Conservation (phyloP, 1,140 invertebrate genomes). For the Dolichoris vasculosae region DNA sequence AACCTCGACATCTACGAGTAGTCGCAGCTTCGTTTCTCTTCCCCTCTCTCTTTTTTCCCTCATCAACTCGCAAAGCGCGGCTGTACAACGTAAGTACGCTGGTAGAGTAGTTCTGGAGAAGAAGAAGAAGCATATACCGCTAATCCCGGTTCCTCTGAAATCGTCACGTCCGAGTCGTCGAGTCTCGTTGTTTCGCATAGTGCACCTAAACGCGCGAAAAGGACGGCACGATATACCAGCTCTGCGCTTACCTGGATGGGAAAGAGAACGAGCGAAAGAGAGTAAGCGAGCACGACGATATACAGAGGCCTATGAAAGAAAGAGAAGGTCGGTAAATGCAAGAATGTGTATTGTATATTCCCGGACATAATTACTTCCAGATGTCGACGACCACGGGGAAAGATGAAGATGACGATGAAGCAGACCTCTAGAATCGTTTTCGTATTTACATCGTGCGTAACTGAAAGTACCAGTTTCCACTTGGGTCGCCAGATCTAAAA, state of each 20-base stretch:
- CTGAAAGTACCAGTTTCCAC: constrained; percentile 5
- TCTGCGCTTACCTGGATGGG: background rate
- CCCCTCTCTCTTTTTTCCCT: background rate
- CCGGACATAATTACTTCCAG: constrained; percentile 47
- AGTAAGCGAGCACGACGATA: background rate
- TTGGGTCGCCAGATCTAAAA: background rate
- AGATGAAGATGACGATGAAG: constrained; percentile 7
- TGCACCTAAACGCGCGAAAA: constrained; percentile 49
- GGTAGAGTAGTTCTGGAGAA: background rate
- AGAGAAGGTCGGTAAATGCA: constrained; percentile 16
- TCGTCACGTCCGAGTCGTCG: constrained; percentile 60
- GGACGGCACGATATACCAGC: background rate
- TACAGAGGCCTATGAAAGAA: constrained; percentile 35
- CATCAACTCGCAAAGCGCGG: background rate
- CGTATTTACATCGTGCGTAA: background rate
- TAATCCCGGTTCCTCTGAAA: constrained; percentile 59
- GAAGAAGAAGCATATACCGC: constrained; percentile 40
- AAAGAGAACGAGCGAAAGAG: constrained; percentile 25
- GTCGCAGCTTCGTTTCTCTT: background rate
- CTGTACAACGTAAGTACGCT: background rate
- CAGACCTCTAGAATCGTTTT: background rate
- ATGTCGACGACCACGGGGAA: constrained; percentile 14
- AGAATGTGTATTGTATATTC: constrained; percentile 20
- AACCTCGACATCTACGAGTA: background rate
- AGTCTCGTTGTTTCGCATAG: constrained; percentile 17